A percentile compares a stretch with the other conserved stretches of the same genome.
These are phyloP conservation scores for Etia nguti DNA, from an alignment of 2,113 vertebrate genomes.

Conservation along the genomic window DNA sequence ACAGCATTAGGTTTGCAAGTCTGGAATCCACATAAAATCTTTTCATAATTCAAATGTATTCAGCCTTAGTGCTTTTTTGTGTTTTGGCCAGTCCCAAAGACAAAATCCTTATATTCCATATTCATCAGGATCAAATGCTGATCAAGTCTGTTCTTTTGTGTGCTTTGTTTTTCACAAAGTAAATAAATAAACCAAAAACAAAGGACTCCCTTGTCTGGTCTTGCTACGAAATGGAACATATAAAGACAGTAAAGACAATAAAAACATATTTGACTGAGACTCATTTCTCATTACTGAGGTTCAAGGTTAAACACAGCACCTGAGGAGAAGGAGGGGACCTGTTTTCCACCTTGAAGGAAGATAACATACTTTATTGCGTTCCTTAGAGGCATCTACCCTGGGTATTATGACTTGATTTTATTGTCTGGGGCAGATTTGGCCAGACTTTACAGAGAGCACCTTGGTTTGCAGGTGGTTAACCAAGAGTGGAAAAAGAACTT, in stretches of 20 bases:
- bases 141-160: neutral
- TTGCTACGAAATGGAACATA: neutral
- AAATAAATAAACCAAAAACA: neutral
- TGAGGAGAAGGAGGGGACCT: neutral
- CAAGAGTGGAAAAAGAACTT: neutral
- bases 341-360: neutral
- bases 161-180: neutral
- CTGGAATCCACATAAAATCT: neutral
- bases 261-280: neutral
- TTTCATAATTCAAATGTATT: constrained; percentile 12
- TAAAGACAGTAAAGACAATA: neutral
- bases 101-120: constrained; percentile 16
- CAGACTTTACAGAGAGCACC: neutral
- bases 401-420: neutral
- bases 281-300: constrained; percentile 10
- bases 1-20: neutral
- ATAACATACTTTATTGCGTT: neutral
- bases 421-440: neutral
- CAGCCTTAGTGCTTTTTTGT: neutral
- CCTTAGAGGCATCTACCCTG: neutral
- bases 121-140: neutral
- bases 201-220: neutral
- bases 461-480: constrained; percentile 6
- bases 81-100: constrained; percentile 1
- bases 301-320: neutral